These are phyloP conservation scores for Lipophrys pholis DNA, from an alignment of 2,113 vertebrate species.

Conservation along the genomic window DNA sequence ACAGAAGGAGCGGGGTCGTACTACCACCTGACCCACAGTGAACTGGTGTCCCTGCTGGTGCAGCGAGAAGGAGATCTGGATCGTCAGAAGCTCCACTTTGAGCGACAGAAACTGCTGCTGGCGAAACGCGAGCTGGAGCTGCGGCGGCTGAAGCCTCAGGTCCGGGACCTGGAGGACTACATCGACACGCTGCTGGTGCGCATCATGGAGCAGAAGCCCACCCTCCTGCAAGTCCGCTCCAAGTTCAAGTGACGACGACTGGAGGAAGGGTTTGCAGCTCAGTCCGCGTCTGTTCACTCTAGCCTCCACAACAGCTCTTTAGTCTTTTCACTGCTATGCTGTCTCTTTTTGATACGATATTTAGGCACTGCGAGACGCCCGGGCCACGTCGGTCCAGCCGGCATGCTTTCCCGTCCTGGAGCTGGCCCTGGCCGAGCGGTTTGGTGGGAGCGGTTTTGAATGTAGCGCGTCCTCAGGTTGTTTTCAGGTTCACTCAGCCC, in stretches of 20 bases:
- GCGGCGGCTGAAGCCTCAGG: constrained; percentile 87
- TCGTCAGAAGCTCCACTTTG: constrained; percentile 86
- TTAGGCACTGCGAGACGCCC: constrained; percentile 62
- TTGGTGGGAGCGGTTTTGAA: constrained; percentile 56
- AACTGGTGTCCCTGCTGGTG: constrained; percentile 92
- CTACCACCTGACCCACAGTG: constrained; percentile 94
- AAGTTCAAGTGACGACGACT: constrained; percentile 74
- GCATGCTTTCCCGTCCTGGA: constrained; percentile 70
- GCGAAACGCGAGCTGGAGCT: constrained; percentile 91
- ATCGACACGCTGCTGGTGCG: constrained; percentile 96
- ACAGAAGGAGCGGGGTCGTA: constrained; percentile 89
- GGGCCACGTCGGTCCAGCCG: constrained; percentile 57
- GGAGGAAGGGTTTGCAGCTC: constrained; percentile 11
- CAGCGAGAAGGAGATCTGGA: constrained; percentile 86
- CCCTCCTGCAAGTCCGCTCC: constrained; percentile 91
- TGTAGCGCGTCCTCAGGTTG: constrained; percentile 76
- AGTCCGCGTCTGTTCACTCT: constrained; percentile 54
- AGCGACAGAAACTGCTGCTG: constrained; percentile 85
- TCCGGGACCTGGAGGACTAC: constrained; percentile 95
- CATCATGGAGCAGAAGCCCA: constrained; percentile 97
- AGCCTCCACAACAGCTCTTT: constrained; percentile 72
- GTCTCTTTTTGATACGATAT: constrained; percentile 77
- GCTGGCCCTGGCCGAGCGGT: constrained; percentile 28
- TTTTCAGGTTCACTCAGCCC: constrained; percentile 66
- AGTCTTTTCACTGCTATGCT: constrained; percentile 79